phyloP scores from a whole-genome alignment of 2,888 invertebrate genomes.

The Torymus aiolomorphi region DNA sequence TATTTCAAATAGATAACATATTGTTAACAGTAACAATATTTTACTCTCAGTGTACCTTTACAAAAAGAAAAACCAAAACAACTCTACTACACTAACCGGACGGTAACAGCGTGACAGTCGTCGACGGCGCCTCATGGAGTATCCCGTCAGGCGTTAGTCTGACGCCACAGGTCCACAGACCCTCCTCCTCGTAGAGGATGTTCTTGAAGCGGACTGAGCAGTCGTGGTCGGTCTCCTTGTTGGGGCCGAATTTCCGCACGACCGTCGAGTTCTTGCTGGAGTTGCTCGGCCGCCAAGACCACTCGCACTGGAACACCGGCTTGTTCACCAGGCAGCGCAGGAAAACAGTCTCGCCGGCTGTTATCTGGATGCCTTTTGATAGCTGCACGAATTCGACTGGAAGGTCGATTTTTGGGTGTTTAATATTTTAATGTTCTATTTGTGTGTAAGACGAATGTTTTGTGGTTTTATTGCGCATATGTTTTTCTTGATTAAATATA shows the following conservation, averaged over 20 bases:
- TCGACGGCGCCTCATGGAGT: constrained; percentile 72
- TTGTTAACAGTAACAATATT: too few species aligned
- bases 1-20: too few species aligned
- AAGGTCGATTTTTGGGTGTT: too few species aligned
- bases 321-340: constrained; percentile 72
- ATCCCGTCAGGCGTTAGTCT: constrained; percentile 68
- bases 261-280: constrained; percentile 68
- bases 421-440: too few species aligned
- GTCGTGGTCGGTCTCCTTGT: constrained; percentile 71
- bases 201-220: constrained; percentile 73
- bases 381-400: constrained; percentile 73
- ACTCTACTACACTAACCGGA: constrained; percentile 67
- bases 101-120: constrained; percentile 71
- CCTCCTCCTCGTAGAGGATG: constrained; percentile 73
- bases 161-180: constrained; percentile 74
- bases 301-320: constrained; percentile 72
- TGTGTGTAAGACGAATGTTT: too few species aligned
- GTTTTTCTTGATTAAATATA: too few species aligned
- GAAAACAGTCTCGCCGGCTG: constrained; percentile 72
- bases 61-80: too few species aligned
- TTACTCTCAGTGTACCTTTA: too few species aligned
- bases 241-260: constrained; percentile 70
- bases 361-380: constrained; percentile 72
- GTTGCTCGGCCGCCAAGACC: constrained; percentile 72
- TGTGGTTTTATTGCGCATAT: too few species aligned